Evolutionary conservation across 2,797 vertebrate species (phyloP), one percentile per base, ranked within the genome.

Genomic region (Hemibagrus guttatus): DNA sequence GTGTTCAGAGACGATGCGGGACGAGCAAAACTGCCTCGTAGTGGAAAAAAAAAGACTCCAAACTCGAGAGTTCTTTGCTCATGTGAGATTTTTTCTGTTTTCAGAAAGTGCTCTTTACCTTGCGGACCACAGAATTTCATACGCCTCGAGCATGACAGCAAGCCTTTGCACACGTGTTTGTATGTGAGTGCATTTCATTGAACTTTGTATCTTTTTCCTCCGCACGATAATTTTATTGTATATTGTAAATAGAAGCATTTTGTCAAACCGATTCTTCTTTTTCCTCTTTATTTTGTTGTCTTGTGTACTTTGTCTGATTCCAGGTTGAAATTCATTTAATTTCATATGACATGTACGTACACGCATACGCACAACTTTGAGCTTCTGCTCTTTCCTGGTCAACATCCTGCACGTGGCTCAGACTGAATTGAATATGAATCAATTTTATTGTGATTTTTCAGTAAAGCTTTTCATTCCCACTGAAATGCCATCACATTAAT

Each of bases 341-440:
- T 85, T 86, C 5, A 16, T 56, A 6, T 56, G 14, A 19, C 6
- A 4, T 16, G 0, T 2, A 31, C 2, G 28, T 19, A 61, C 78
- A 61, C 11, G 7, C 35, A 39, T 19, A 59, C 31, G 26, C 61
- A 39, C 56, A 71, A 21, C 21, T n/a, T 66, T 66, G 63, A 49
- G 54, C 19, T 31, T 66, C 19, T 68, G 59, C 35, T 52, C 52
- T 83, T 89, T 90, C 79, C 89, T 90, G 91, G 88, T 91, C 78
- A 88, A 89, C 82, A 80, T 59, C 23, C 61, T 42, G 35, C 58
- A 78, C n/a, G 75, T 12, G 92, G 81, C 87, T 91, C 81, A 89
- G 89, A 91, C 88, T 91, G 83, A 89, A 86, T 90, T 88, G 89
- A 93, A 90, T 91, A 91, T 81, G 81, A 91, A 90, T 90, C 92